Evolutionary conservation across 2,113 vertebrate species (phyloP), one percentile per base, ranked within the genome.

Genomic region (Anolis carolinensis): DNA sequence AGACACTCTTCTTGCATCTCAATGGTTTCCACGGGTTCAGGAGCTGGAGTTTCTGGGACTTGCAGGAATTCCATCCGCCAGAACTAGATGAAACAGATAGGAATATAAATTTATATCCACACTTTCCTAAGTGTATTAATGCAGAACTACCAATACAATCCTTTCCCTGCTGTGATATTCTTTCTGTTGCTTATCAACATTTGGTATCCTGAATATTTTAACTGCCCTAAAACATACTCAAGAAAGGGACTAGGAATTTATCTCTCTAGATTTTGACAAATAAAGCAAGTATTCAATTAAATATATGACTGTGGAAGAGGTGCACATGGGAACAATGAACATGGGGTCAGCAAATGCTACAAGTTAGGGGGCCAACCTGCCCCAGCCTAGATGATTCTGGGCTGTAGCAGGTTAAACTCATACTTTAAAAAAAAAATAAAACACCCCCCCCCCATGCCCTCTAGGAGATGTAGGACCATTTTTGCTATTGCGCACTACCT

Each of bases 61-160:
- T 99, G 99, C 82, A 99, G 97, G 92, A 99, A 99, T 92, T 99
- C 98, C 98, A 99, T 99, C 87, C 98, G 97, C 99, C 99, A 99
- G 93, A 99, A 99, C 99, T 99, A 86, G 72, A 36, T 25, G 10
- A 0, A 8, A 3, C 5, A 9, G 25, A 39, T 0, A 70, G 0
- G 73, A 7, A 30, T 72, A 25, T 39, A 20, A 65, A 65, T 65
- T 65, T 67, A 67, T 11, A 73, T 10, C 11, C 5, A 59, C 36
- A 73, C n/a, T n/a, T 9, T 30, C 30, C 50, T 70, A 44, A 3
- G 44, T 4, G 21, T 44, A 48, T 75, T 83, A 63, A 70, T 13
- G 67, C 62, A 55, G 52, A 55, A 55, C 23, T 59, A n/a, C n/a
- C n/a, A 27, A 52, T 23, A 25, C 23, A 65, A 2, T 10, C 39